phyloP scores from a whole-genome alignment of 2,888 invertebrate genomes.

The Agrochola macilenta region DNA sequence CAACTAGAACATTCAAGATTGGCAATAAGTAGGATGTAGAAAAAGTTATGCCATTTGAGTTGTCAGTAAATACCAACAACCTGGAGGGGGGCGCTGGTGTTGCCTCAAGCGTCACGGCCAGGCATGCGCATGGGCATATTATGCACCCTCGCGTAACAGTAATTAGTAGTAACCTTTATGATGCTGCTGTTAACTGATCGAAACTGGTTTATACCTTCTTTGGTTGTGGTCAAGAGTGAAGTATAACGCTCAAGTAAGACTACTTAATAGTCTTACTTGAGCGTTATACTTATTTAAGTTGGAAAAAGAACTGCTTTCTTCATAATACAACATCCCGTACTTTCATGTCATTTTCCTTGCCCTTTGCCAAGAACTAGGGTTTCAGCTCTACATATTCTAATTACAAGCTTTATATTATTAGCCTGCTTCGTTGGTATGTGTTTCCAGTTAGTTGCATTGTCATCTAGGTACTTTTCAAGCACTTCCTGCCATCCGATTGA shows the following conservation, averaged over 20 bases:
- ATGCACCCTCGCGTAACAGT: slow-evolving; percentile 73
- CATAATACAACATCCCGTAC: neutral
- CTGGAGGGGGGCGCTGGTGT: slow-evolving; percentile 55
- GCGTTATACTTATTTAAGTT: slow-evolving; percentile 3
- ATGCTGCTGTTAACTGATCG: slow-evolving; percentile 46
- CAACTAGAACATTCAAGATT: slow-evolving; percentile 35
- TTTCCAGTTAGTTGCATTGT: too few species aligned
- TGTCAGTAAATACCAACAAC: slow-evolving; percentile 74
- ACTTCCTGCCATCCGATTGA: too few species aligned
- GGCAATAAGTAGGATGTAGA: slow-evolving; percentile 47
- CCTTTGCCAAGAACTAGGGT: neutral
- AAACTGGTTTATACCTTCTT: slow-evolving; percentile 50
- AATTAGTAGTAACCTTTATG: slow-evolving; percentile 76
- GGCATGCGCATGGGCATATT: slow-evolving; percentile 69
- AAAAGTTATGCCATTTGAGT: slow-evolving; percentile 67
- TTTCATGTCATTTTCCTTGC: neutral
- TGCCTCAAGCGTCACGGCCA: slow-evolving; percentile 69
- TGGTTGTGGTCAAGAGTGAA: slow-evolving; percentile 22
- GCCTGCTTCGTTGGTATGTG: too few species aligned
- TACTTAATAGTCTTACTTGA: neutral
- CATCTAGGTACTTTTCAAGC: too few species aligned
- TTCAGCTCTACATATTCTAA: neutral
- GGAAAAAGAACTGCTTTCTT: neutral
- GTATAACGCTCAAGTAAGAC: too few species aligned
- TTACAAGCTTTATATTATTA: neutral